Evolutionary conservation across 2,797 vertebrate genomes (phyloP).

Genomic region (Microctenopoma lineatum): DNA sequence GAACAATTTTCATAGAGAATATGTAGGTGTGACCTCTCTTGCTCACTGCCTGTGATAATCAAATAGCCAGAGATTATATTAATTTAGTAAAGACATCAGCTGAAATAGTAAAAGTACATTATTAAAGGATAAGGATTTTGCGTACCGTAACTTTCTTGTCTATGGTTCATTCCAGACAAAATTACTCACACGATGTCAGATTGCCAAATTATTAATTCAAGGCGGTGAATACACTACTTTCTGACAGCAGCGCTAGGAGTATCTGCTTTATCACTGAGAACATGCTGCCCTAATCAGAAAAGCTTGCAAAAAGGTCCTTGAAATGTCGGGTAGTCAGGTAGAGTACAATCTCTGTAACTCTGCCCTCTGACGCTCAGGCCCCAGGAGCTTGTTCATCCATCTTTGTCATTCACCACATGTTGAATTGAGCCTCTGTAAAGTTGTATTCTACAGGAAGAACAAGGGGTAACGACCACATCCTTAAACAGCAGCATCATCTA

Average conservation of each 20-base stretch:
- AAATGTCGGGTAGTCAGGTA: conserved; percentile 12
- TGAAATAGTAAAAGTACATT: conserved; percentile 29
- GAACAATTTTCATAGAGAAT: too few relatives aligned
- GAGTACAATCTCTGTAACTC: conserved; percentile 4
- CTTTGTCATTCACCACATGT: conserved; percentile 28
- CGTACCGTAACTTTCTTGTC: conserved; percentile 29
- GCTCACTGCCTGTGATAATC: too few relatives aligned
- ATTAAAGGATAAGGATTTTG: conserved; percentile 10
- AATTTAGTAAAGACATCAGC: conserved; percentile 17
- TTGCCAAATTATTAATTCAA: conserved; percentile 41
- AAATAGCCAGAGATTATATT: not conserved
- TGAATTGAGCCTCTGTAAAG: conserved; percentile 22
- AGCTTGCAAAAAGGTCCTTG: conserved; percentile 8
- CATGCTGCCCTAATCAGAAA: conserved; percentile 38
- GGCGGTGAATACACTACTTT: conserved; percentile 36
- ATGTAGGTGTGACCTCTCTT: too few relatives aligned
- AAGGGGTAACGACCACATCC: conserved; percentile 52
- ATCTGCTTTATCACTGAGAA: conserved; percentile 31
- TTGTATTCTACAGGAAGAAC: conserved; percentile 34
- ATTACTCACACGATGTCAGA: conserved; percentile 34
- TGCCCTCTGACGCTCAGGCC: conserved; percentile 23
- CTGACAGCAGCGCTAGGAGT: conserved; percentile 14
- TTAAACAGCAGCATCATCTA: conserved; percentile 53
- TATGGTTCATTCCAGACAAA: conserved; percentile 30
- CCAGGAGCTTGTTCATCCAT: conserved; percentile 22